Evolutionary conservation across 2,888 invertebrate species (phyloP), one percentile per base, ranked within the genome.

Genomic region (Aproaerema taeniolella): DNA sequence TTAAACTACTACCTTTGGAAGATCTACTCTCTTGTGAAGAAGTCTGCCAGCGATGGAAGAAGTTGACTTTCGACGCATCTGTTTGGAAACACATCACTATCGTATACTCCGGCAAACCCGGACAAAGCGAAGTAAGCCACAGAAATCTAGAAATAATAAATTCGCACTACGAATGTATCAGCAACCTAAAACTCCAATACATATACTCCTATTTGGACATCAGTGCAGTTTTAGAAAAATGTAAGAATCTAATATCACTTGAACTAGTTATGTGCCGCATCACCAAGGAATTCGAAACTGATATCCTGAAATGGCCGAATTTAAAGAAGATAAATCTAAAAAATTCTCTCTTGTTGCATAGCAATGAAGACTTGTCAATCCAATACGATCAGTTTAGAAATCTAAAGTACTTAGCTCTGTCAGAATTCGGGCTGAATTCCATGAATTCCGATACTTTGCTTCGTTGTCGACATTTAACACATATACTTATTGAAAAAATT

Each of bases 231-330:
- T 57, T 78, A 37, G 60, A 66, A 3, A 56, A 66, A 42, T 85
- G 86, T 52, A 43, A 47, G 12, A 74, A 83, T 50, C 59, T 87
- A 28, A 61, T 57, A 16, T 71, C 75, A 12, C 46, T 87, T 12
- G 82, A 85, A 56, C 51, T 87, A 35, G 64, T 81, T 1, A 87
- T 87, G 86, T 87, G 87, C 43, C 58, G 72, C 34, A 58, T 87
- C 16, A 57, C 58, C 37, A 70, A 70, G 46, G 70, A 75, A 24
- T 72, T 86, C 46, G 72, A 73, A 53, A 50, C 64, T 12, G 70
- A 78, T 41, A 42, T 83, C 17, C 57, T 47, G 15, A 70, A 49
- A 39, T 82, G 79, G 77, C 67, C 72, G 7, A 60, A 74, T 35
- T 52, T 87, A 17, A 73, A 58, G 42, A 78, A 69, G 50, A 56